Base-by-base conservation (phyloP, 2,888 invertebrate genomes). In the Melikaiella ostensackeni region DNA sequence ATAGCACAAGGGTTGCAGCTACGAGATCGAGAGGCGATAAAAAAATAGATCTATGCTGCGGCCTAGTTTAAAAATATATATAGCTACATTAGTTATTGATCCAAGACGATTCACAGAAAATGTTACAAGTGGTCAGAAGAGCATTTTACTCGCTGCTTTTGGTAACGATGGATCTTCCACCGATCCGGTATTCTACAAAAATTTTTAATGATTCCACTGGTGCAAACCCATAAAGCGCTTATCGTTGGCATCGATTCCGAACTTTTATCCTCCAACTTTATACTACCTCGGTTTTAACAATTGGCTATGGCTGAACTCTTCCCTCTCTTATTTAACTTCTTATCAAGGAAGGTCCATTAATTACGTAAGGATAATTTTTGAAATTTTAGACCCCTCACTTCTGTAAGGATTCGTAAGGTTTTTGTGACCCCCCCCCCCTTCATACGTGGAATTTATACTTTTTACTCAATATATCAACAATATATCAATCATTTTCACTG, bases 21-120 rank as follows among this genome's bases (percentile, higher is more conserved):
- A n/a, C 30, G 66, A 66, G 46, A 46, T 66, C 66, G 27, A 66
- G 27, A 66, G 24, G 27, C 19, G 46, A 70, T 70, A 50, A 70
- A 70, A 66, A 70, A 70, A 70, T 50, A 70, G 70, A 70, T 11
- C 30, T 70, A 50, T 70, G 30, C 46, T 70, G 70, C 70, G 30
- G 50, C 50, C 46, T 30, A 70, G 30, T 70, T 70, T 70, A 33
- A 70, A 70, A 70, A 50, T 70, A 70, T 70, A 30, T 70, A 30
- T 50, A 11, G 50, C 70, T 46, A 66, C 46, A 19, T 66, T 42
- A 21, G 27, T 27, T 66, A 66, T 46, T 66, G 42, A 46, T 66
- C 70, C 5, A 42, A 66, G 70, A 70, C 27, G 30, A 50, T 70
- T 66, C 27, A 24, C 16, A 66, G 46, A 27, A 66, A 50, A 42